phyloP scores from a whole-genome alignment of 2,888 invertebrate genomes.

The Caenorhabditis sp. region DNA sequence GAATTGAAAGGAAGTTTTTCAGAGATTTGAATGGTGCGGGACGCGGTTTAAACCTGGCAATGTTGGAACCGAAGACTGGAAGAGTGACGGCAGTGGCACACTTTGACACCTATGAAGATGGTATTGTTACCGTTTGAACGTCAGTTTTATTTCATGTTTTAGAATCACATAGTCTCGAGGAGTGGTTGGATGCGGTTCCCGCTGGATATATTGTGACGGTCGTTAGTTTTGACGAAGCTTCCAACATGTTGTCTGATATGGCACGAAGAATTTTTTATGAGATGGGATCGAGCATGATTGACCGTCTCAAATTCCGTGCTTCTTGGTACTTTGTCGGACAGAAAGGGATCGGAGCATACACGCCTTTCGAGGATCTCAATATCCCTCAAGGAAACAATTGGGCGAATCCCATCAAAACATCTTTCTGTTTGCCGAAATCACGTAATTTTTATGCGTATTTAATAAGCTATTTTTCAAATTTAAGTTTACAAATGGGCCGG shows the following conservation, averaged over 20 bases:
- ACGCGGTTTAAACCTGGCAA: conserved; percentile 86
- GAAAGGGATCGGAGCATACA: conserved; percentile 85
- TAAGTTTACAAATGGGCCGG: conserved; percentile 67
- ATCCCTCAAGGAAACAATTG: conserved; percentile 81
- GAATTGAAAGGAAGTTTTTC: conserved; percentile 59
- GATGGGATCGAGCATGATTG: conserved; percentile 86
- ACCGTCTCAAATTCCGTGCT: conserved; percentile 86
- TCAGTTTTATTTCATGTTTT: conserved; percentile 19
- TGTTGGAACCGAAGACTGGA: conserved; percentile 84
- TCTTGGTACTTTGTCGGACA: conserved; percentile 84
- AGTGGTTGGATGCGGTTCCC: conserved; percentile 83
- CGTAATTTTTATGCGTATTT: conserved; percentile 54
- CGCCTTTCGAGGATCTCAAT: conserved; percentile 84
- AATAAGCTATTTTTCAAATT: conserved; percentile 10
- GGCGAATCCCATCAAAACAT: conserved; percentile 84
- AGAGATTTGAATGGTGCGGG: conserved; percentile 85
- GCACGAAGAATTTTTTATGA: conserved; percentile 85
- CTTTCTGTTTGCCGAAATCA: conserved; percentile 84
- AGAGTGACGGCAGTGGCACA: conserved; percentile 84
- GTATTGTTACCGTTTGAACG: conserved; percentile 71
- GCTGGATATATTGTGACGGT: conserved; percentile 85
- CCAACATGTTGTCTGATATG: conserved; percentile 85
- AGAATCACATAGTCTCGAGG: conserved; percentile 84
- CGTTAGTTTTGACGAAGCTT: conserved; percentile 86
- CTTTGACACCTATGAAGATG: conserved; percentile 86